Evolutionary conservation across 1,140 invertebrate species (phyloP).

Genomic region (Antheraea pernyi): DNA sequence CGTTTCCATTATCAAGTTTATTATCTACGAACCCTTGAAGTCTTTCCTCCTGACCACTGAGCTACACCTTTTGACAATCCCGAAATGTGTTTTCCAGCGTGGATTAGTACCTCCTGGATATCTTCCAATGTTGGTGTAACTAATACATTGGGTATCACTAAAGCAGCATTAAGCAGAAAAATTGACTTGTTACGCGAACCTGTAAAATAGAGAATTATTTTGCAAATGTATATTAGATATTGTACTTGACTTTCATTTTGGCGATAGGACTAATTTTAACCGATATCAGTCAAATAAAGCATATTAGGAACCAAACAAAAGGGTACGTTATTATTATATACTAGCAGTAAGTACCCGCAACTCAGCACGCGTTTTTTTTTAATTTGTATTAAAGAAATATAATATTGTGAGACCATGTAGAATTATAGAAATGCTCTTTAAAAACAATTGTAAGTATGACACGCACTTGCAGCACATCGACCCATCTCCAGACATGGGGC

Average conservation of each 20-base stretch:
- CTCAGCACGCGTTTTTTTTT: no score
- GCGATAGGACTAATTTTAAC: no score
- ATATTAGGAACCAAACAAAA: no score
- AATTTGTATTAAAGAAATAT: no score
- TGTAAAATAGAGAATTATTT: constrained; percentile 21
- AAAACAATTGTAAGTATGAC: no score
- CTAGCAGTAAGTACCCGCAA: no score
- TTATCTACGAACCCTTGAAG: constrained; percentile 57
- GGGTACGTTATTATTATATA: no score
- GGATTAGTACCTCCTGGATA: constrained; percentile 93
- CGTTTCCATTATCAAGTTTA: neutral
- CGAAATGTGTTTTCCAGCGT: constrained; percentile 91
- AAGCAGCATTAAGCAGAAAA: constrained; percentile 88
- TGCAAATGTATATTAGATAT: constrained; percentile 4
- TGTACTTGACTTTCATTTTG: neutral
- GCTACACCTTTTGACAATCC: constrained; percentile 93
- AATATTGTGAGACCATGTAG: no score
- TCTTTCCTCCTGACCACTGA: constrained; percentile 91
- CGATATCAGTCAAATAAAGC: no score
- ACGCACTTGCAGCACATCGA: no score
- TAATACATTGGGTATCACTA: constrained; percentile 92
- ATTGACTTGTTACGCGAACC: constrained; percentile 77
- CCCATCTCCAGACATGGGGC: no score
- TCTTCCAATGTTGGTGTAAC: constrained; percentile 94
- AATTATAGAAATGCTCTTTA: no score